Conservation (phyloP, 2,888 invertebrate species). For the Agrotis clavis region DNA sequence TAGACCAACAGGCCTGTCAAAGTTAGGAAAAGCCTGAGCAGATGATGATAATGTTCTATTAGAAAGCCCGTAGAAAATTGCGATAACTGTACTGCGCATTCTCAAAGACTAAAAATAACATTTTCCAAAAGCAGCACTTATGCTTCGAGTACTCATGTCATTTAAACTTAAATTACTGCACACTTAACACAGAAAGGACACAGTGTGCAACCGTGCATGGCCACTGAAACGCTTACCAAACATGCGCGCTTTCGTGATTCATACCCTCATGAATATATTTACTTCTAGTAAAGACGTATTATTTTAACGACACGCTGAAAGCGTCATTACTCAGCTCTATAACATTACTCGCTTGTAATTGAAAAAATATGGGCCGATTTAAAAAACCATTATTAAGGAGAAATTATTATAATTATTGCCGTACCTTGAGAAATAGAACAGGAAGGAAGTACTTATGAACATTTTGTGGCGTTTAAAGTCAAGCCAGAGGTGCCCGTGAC, state of each 20-base stretch:
- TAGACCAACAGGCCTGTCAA: too few species aligned
- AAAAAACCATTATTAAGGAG: slow-evolving; percentile 52
- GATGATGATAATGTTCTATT: too few species aligned
- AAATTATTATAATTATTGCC: slow-evolving; percentile 52
- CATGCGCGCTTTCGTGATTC: slow-evolving; percentile 73
- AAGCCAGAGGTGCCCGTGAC: slow-evolving; percentile 35
- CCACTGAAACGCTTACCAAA: slow-evolving; percentile 55
- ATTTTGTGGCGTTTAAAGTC: slow-evolving; percentile 35
- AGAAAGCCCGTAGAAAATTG: too few species aligned
- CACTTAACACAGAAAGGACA: slow-evolving; percentile 37
- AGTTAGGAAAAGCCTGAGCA: too few species aligned
- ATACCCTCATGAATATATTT: slow-evolving; percentile 73
- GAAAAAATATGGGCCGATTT: slow-evolving; percentile 58
- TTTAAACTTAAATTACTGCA: slow-evolving; percentile 10
- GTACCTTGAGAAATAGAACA: slow-evolving; percentile 29
- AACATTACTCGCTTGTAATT: slow-evolving; percentile 54
- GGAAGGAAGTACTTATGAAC: slow-evolving; percentile 52
- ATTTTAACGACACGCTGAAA: slow-evolving; percentile 70
- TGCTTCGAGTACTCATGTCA: background rate
- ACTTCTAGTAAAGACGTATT: slow-evolving; percentile 69
- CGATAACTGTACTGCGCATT: too few species aligned
- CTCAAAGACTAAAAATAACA: background rate
- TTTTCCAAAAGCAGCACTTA: slow-evolving; percentile 14
- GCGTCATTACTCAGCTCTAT: slow-evolving; percentile 57
- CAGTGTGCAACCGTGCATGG: slow-evolving; percentile 42